Percentiles rank a stretch among this genome's conserved stretches.
phyloP scores from a whole-genome alignment of 1,140 invertebrate genomes.

The Wiebesia pumilae region DNA sequence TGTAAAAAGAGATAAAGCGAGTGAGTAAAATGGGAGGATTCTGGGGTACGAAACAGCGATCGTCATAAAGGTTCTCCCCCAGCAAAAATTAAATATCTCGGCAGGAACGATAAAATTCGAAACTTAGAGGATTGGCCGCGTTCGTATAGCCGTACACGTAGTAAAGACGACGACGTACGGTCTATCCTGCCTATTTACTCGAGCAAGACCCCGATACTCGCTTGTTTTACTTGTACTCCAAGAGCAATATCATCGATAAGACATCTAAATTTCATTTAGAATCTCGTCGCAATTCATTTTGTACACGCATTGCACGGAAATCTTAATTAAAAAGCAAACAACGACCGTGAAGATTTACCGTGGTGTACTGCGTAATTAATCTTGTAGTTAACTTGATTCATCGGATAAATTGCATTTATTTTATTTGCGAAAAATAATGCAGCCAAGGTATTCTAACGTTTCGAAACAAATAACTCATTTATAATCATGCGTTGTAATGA shows the following conservation, averaged over 20 bases:
- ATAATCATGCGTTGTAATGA: too few species aligned
- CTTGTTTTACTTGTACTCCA: neutral
- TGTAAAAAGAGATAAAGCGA: neutral
- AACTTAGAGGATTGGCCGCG: constrained; percentile 62
- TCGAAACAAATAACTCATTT: too few species aligned
- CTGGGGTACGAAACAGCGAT: constrained; percentile 47
- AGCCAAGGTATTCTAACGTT: too few species aligned
- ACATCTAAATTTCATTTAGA: neutral
- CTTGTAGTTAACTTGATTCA: too few species aligned
- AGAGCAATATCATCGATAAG: neutral
- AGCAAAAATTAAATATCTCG: constrained; percentile 70
- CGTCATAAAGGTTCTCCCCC: constrained; percentile 62
- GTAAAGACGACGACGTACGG: constrained; percentile 50
- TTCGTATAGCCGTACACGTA: constrained; percentile 29
- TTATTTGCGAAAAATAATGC: too few species aligned
- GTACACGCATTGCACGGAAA: neutral
- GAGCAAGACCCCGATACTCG: neutral
- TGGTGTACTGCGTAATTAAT: too few species aligned
- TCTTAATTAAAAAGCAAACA: too few species aligned
- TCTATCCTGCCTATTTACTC: neutral
- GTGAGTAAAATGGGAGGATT: neutral
- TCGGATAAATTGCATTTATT: too few species aligned
- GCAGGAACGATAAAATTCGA: constrained; percentile 66
- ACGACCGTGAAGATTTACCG: too few species aligned
- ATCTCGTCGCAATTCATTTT: neutral